Evolutionary conservation across 2,888 invertebrate genomes (phyloP).

Genomic region (Augochlorella aurata): DNA sequence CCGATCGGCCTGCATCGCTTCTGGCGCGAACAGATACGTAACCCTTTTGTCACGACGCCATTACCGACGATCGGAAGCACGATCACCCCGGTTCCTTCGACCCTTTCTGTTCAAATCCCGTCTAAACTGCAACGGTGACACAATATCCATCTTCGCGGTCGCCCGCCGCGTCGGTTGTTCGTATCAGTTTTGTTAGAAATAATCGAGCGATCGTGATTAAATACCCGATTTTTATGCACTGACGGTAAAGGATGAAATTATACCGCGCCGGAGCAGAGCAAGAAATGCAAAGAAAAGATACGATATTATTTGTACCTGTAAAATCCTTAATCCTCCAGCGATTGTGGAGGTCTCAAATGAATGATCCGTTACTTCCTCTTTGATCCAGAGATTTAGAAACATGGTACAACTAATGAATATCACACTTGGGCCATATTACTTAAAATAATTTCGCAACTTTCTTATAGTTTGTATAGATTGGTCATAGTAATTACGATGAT

Average conservation of each 20-base stretch:
- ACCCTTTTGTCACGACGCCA: slow-evolving; percentile 34
- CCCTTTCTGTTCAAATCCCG: not conserved
- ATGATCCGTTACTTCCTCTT: no score
- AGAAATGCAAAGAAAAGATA: no score
- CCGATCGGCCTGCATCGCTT: slow-evolving; percentile 31
- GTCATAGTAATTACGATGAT: no score
- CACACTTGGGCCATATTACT: no score
- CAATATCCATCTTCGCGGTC: not conserved
- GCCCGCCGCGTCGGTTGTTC: not conserved
- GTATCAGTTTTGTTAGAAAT: not conserved
- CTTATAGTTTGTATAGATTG: no score
- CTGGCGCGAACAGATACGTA: slow-evolving; percentile 41
- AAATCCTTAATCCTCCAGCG: no score
- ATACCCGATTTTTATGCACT: not conserved
- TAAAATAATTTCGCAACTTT: no score
- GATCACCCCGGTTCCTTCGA: not conserved
- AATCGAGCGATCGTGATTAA: not conserved
- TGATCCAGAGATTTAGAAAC: no score
- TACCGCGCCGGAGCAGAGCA: no score
- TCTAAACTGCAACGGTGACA: not conserved
- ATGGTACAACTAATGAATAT: no score
- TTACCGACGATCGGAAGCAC: slow-evolving; percentile 23
- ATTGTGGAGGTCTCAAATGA: no score
- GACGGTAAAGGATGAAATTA: not conserved
- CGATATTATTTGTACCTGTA: no score